Evolutionary conservation across 2,888 invertebrate species (phyloP).

Genomic region (Azorinus chamasolen): DNA sequence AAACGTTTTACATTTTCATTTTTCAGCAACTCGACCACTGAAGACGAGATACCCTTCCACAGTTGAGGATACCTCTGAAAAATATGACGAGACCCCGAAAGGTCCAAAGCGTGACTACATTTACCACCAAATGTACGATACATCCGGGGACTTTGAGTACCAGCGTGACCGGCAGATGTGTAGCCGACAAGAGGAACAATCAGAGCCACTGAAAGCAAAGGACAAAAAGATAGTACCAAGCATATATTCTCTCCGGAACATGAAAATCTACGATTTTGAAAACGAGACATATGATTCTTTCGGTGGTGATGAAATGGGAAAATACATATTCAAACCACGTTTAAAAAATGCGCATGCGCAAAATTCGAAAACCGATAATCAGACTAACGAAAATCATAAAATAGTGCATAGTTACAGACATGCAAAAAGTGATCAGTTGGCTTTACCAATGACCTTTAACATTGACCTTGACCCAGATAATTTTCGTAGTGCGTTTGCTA

Average conservation of each 20-base stretch:
- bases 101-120: background rate
- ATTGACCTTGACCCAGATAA: slow-evolving; percentile 51
- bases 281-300: too few species aligned
- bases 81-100: background rate
- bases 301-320: slow-evolving; percentile 22
- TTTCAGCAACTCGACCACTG: slow-evolving; percentile 29
- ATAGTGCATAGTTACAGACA: slow-evolving; percentile 53
- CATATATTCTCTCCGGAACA: too few species aligned
- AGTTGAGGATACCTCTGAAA: too few species aligned
- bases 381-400: slow-evolving; percentile 22
- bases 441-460: slow-evolving; percentile 38
- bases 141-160: background rate
- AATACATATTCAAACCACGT: slow-evolving; percentile 58
- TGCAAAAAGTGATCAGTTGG: slow-evolving; percentile 31
- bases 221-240: too few species aligned
- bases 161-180: too few species aligned
- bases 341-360: slow-evolving; percentile 18
- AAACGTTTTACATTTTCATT: background rate
- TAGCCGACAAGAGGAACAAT: too few species aligned
- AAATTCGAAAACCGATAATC: slow-evolving; percentile 14
- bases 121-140: background rate
- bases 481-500: slow-evolving; percentile 45
- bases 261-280: too few species aligned
- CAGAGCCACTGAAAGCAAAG: too few species aligned
- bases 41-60: slow-evolving; percentile 21